phyloP scores from a whole-genome alignment of 2,113 vertebrate genomes.

The Clupea harengus region DNA sequence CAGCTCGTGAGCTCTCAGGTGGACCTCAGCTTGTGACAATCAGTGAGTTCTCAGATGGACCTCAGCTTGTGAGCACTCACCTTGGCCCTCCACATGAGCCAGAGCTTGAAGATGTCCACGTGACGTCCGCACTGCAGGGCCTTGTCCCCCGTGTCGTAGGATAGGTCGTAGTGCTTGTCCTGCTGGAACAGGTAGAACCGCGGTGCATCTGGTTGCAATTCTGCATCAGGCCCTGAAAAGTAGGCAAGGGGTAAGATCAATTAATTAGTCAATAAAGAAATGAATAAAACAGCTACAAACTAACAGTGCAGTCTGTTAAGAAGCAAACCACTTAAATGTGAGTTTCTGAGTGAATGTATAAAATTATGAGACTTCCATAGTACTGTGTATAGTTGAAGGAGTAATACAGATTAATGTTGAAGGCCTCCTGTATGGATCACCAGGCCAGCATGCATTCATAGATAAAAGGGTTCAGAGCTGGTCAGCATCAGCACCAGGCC shows the following conservation, averaged over 20 bases:
- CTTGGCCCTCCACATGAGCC: constrained; percentile 99
- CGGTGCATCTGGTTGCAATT: constrained; percentile 98
- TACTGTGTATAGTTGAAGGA: not conserved
- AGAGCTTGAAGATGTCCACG: constrained; percentile 96
- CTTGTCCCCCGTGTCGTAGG: constrained; percentile 96
- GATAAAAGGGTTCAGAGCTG: too few relatives aligned
- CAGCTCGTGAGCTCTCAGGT: too few relatives aligned
- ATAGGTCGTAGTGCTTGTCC: constrained; percentile 97
- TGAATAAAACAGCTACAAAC: not conserved
- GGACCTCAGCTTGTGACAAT: too few relatives aligned
- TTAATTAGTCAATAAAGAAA: not conserved
- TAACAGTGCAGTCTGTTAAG: too few relatives aligned
- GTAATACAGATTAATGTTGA: not conserved
- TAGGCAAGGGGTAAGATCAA: not conserved
- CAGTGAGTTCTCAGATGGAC: too few relatives aligned
- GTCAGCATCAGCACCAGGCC: too few relatives aligned
- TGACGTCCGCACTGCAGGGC: constrained; percentile 95
- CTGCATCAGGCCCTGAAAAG: constrained; percentile 89
- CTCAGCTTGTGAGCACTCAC: too few relatives aligned
- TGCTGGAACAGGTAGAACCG: constrained; percentile 99
- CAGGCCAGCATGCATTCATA: not conserved
- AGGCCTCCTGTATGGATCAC: not conserved
- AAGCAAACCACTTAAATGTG: too few relatives aligned
- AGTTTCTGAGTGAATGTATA: not conserved
- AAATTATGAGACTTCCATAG: not conserved